Percentiles rank a stretch among this genome's conserved stretches.
These are phyloP conservation scores for Idaea biselata DNA, from an alignment of 2,888 invertebrate genomes.

Conservation along the genomic window DNA sequence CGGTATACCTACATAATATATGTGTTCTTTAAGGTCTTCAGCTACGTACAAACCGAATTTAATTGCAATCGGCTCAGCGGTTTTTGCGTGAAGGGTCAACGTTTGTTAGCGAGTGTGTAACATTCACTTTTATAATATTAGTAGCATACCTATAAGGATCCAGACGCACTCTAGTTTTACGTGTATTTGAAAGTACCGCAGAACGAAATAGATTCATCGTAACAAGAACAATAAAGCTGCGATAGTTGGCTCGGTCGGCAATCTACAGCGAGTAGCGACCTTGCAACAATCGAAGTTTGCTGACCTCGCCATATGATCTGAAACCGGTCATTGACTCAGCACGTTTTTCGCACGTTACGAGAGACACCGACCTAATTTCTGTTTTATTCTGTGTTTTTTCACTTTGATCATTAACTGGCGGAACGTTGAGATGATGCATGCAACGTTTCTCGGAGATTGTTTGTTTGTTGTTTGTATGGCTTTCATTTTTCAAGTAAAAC, in stretches of 20 bases:
- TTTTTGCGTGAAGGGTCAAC: too few relatives aligned
- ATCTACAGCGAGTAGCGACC: constrained; percentile 50
- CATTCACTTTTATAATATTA: too few relatives aligned
- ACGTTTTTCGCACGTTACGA: constrained; percentile 51
- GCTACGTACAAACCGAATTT: too few relatives aligned
- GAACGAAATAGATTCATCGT: constrained; percentile 7
- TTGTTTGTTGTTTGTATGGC: constrained; percentile 8
- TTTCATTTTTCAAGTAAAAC: not conserved
- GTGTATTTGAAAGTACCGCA: not conserved
- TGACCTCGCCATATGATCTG: constrained; percentile 69
- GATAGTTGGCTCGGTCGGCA: constrained; percentile 1
- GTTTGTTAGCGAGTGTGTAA: too few relatives aligned
- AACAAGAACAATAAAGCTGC: not conserved
- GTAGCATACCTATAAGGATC: too few relatives aligned
- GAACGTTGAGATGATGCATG: constrained; percentile 21
- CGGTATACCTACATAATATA: too few relatives aligned
- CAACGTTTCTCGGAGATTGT: constrained; percentile 16
- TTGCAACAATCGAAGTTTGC: constrained; percentile 61
- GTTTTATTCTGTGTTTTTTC: constrained; percentile 18
- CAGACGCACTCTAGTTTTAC: too few relatives aligned
- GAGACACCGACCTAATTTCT: constrained; percentile 60
- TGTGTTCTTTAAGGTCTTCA: too few relatives aligned
- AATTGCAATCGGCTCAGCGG: too few relatives aligned
- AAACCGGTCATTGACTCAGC: constrained; percentile 64
- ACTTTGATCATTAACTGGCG: constrained; percentile 17